A percentile compares a stretch with the other conserved stretches of the same genome.
Conservation (phyloP, 2,113 vertebrate species). For the Amphilophus citrinellus region DNA sequence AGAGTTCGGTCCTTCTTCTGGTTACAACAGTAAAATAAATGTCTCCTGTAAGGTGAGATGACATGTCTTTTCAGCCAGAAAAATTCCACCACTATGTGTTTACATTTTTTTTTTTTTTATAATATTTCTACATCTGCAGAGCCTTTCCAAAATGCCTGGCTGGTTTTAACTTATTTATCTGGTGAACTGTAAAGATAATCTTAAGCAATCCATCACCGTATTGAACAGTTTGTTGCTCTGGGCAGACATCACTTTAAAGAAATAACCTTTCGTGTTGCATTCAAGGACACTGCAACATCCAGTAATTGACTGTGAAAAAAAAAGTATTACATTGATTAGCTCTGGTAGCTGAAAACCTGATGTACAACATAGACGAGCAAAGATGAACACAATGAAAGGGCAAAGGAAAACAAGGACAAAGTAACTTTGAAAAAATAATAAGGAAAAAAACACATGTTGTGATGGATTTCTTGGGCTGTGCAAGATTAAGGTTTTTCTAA, state of each 20-base stretch:
- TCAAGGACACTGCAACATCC: conserved; percentile 15
- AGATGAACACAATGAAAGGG: not conserved
- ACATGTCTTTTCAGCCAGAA: not conserved
- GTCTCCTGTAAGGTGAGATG: not conserved
- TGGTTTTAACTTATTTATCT: not conserved
- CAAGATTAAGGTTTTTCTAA: not conserved
- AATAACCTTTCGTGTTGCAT: conserved; percentile 15
- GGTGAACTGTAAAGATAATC: not conserved
- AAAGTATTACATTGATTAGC: not conserved
- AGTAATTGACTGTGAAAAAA: conserved; percentile 16
- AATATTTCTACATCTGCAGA: not conserved
- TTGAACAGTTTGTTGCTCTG: conserved; percentile 20
- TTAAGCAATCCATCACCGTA: conserved; percentile 22
- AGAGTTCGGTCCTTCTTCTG: too few species aligned
- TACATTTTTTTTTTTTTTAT: not conserved
- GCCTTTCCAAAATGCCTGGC: not conserved
- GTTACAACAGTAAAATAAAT: not conserved
- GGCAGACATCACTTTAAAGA: conserved; percentile 11
- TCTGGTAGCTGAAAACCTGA: not conserved
- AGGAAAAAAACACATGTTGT: not conserved
- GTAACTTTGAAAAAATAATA: not conserved
- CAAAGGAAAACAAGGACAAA: not conserved
- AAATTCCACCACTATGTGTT: not conserved
- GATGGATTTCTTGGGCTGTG: not conserved
- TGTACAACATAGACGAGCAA: not conserved